Evolutionary conservation across 1,140 invertebrate species (phyloP).

Genomic region (Bombus waltoni): DNA sequence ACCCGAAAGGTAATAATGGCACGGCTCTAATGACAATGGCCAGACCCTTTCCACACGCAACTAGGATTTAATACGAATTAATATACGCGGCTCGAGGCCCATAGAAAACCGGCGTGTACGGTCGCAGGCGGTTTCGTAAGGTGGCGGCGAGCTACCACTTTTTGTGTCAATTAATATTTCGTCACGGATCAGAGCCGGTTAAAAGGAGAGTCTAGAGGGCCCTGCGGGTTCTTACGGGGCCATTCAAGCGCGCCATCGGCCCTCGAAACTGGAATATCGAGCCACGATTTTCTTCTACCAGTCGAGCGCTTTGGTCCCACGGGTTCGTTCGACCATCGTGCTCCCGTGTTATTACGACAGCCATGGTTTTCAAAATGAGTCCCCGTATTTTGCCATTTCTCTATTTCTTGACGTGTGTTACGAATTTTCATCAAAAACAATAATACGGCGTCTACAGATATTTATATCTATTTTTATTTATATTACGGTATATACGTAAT

Average conservation of each 20-base stretch:
- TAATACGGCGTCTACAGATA: too few relatives aligned
- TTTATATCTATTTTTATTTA: too few relatives aligned
- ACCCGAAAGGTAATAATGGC: conserved; percentile 47
- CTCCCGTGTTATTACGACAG: conserved; percentile 8
- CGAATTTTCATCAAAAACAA: too few relatives aligned
- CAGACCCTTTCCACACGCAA: conserved; percentile 30
- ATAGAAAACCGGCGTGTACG: conserved; percentile 28
- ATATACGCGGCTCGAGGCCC: conserved; percentile 7
- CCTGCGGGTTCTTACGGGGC: conserved; percentile 41
- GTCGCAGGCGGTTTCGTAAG: conserved; percentile 63
- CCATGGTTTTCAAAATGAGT: too few relatives aligned
- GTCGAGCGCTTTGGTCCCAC: conserved; percentile 15
- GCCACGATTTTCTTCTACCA: conserved; percentile 40
- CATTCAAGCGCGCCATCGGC: conserved; percentile 37
- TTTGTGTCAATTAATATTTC: conserved; percentile 79
- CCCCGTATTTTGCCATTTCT: too few relatives aligned
- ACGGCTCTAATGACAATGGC: conserved; percentile 51
- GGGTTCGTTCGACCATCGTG: not conserved
- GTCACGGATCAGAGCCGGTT: conserved; percentile 69
- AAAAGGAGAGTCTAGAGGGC: conserved; percentile 59
- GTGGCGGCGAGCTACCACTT: conserved; percentile 63
- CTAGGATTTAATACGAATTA: conserved; percentile 57
- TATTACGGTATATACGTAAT: too few relatives aligned
- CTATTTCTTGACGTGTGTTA: too few relatives aligned
- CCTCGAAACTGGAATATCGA: conserved; percentile 55